Percentiles rank a stretch among this genome's conserved stretches.
Conservation (phyloP, 2,888 invertebrate species). For the Caenorhabditis imperialis region DNA sequence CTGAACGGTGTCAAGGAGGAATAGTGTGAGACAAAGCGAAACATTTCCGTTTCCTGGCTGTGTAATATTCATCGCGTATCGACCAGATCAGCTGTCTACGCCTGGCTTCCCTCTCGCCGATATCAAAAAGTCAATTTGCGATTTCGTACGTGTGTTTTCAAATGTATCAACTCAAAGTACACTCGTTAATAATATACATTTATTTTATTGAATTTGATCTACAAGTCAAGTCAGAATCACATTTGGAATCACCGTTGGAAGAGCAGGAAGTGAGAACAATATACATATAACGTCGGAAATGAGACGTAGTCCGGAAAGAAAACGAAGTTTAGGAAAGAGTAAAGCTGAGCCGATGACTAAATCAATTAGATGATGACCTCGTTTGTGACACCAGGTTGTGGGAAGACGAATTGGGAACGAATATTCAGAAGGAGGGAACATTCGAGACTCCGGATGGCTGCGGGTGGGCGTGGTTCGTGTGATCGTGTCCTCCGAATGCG, state of each 20-base stretch:
- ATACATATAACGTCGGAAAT: not conserved
- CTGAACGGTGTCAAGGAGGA: too few species aligned
- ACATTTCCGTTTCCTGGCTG: not conserved
- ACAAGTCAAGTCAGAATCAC: not conserved
- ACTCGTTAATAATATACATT: too few species aligned
- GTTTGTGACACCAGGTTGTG: slow-evolving; percentile 9
- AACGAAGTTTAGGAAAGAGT: not conserved
- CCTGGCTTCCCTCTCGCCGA: not conserved
- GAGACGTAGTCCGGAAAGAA: not conserved
- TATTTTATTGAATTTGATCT: too few species aligned
- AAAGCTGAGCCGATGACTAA: slow-evolving; percentile 13
- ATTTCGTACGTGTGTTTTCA: too few species aligned
- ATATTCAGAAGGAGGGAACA: not conserved
- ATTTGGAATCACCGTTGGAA: not conserved
- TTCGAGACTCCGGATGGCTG: not conserved
- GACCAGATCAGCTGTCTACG: slow-evolving; percentile 12
- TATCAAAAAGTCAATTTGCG: too few species aligned
- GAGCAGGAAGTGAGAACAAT: not conserved
- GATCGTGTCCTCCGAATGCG: slow-evolving; percentile 30
- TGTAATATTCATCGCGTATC: slow-evolving; percentile 18
- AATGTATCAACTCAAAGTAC: too few species aligned
- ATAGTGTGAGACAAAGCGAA: not conserved
- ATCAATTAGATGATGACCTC: slow-evolving; percentile 4
- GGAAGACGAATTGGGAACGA: not conserved
- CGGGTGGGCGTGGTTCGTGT: slow-evolving; percentile 15